Percentiles rank a stretch among this genome's conserved stretches.
These are phyloP conservation scores for Macropus fuliginosus DNA, from an alignment of 2,797 vertebrate species.

Conservation along the genomic window DNA sequence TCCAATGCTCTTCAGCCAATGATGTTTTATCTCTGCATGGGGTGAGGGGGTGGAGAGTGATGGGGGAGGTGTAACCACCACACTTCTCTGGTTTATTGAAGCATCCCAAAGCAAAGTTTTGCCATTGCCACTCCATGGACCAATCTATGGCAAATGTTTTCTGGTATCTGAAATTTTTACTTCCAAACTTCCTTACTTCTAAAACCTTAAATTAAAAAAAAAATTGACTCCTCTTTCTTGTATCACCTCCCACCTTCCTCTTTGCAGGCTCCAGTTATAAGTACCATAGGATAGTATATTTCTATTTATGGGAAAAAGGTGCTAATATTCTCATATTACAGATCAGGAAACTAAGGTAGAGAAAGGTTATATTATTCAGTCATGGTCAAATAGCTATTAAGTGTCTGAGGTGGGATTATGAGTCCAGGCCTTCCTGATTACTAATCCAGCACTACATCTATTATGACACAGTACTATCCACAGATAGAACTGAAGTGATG, in stretches of 20 bases:
- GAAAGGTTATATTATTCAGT: neutral
- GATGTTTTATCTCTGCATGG: conserved; percentile 48
- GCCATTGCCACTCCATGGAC: neutral
- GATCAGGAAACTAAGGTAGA: neutral
- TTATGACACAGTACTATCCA: neutral
- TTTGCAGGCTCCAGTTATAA: neutral
- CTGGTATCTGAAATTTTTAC: neutral
- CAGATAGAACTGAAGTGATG: neutral
- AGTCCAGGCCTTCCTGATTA: neutral
- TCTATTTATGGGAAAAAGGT: neutral
- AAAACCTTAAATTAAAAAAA: neutral
- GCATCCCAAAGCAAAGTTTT: neutral
- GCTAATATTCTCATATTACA: neutral
- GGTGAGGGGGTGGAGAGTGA: neutral
- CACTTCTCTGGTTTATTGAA: rapidly evolving
- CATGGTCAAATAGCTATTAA: neutral
- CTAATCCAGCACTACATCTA: neutral
- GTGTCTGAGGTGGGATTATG: neutral
- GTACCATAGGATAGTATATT: neutral
- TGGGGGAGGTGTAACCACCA: neutral
- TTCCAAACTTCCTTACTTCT: neutral
- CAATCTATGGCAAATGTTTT: neutral
- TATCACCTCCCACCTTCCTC: neutral
- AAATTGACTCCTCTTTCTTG: neutral
- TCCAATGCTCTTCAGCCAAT: conserved; percentile 51